Evolutionary conservation across 2,113 vertebrate genomes (phyloP).

Genomic region (Phoxinus phoxinus): DNA sequence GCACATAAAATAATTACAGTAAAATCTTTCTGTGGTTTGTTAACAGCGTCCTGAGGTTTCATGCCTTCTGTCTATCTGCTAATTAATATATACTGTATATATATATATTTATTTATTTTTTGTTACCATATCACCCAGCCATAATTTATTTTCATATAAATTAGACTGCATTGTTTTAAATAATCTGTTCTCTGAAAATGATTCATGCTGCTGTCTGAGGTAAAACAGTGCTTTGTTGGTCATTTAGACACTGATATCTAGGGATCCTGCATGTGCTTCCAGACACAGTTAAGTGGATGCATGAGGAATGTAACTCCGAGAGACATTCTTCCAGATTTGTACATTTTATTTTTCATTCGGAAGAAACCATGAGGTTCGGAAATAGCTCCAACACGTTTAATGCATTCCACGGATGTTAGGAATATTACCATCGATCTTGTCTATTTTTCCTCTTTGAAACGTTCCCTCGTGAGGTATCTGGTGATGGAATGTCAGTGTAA

Average conservation of each 20-base stretch:
- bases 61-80: too few relatives aligned
- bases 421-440: background rate
- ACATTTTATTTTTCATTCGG: background rate
- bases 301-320: conserved; percentile 3
- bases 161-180: background rate
- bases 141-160: background rate
- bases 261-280: background rate
- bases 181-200: background rate
- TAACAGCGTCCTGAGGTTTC: too few relatives aligned
- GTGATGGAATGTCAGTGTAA: background rate
- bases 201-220: background rate
- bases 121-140: background rate
- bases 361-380: background rate
- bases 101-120: background rate
- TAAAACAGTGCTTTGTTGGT: background rate
- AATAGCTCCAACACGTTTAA: conserved; percentile 3
- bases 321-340: background rate
- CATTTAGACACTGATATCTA: background rate
- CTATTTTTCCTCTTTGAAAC: background rate
- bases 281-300: background rate
- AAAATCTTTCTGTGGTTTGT: too few relatives aligned
- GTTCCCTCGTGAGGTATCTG: background rate
- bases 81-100: too few relatives aligned
- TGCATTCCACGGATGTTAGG: conserved; percentile 16
- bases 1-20: too few relatives aligned